A percentile compares a stretch with the other conserved stretches of the same genome.
Conservation (phyloP, 2,888 invertebrate species). For the Eupithecia centaureata region DNA sequence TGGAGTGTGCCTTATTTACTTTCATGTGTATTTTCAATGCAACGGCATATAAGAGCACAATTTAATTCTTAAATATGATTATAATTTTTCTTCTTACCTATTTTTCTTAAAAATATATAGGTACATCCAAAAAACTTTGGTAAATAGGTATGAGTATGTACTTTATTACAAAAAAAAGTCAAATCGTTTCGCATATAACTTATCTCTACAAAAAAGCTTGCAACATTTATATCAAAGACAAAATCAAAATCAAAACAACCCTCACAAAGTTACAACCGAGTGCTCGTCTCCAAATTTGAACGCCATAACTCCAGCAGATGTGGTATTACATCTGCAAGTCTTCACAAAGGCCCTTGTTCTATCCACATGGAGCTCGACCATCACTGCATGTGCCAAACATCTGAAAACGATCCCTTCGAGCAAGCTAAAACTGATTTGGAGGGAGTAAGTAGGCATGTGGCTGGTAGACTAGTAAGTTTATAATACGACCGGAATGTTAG, state of each 20-base stretch:
- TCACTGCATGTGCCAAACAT: slow-evolving; percentile 67
- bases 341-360: slow-evolving; percentile 62
- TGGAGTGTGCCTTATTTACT: neutral
- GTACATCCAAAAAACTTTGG: too few species aligned
- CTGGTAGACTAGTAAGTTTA: neutral
- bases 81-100: neutral
- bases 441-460: slow-evolving; percentile 20
- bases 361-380: slow-evolving; percentile 53
- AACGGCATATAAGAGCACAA: too few species aligned
- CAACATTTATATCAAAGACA: neutral
- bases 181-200: neutral
- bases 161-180: neutral
- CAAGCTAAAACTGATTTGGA: slow-evolving; percentile 36
- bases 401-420: slow-evolving; percentile 55
- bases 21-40: too few species aligned
- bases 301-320: slow-evolving; percentile 26
- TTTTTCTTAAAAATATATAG: neutral
- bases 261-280: neutral
- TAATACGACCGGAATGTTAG: neutral
- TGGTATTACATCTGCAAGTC: slow-evolving; percentile 18
- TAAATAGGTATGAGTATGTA: too few species aligned
- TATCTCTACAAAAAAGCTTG: neutral
- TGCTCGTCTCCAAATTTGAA: slow-evolving; percentile 3
- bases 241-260: neutral
- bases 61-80: too few species aligned